These are phyloP conservation scores for Sycophaga agraensis DNA, from an alignment of 1,140 invertebrate genomes.

Conservation along the genomic window DNA sequence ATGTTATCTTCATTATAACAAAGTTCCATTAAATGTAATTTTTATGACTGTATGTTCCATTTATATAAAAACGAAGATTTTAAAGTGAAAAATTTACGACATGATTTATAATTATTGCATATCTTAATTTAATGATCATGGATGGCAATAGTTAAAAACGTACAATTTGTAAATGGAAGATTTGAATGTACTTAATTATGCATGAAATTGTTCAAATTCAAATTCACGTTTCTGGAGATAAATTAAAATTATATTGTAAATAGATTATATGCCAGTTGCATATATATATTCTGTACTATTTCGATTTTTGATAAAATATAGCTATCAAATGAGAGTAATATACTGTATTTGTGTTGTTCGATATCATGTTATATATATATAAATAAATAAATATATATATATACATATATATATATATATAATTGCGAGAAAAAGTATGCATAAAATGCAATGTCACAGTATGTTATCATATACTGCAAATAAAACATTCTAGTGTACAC, in stretches of 20 bases:
- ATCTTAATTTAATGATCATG: constrained; percentile 3
- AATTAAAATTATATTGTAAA: neutral
- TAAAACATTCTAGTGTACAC: too few species aligned
- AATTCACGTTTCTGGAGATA: neutral
- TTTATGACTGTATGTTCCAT: constrained; percentile 23
- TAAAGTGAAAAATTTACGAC: neutral
- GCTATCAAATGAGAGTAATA: too few species aligned
- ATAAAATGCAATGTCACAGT: too few species aligned
- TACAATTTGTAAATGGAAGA: too few species aligned
- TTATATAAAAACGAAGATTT: constrained; percentile 17
- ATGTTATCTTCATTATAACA: neutral
- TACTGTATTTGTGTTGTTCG: too few species aligned
- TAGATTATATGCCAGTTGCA: constrained; percentile 2
- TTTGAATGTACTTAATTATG: too few species aligned
- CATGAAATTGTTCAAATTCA: too few species aligned
- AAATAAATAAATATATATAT: neutral
- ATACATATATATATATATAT: neutral
- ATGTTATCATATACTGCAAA: too few species aligned
- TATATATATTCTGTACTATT: constrained; percentile 1
- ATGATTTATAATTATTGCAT: constrained; percentile 18
- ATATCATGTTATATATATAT: constrained; percentile 2
- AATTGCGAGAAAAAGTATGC: too few species aligned
- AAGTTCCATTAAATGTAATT: constrained; percentile 18
- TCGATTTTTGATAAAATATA: neutral
- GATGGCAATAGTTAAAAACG: neutral